A percentile compares a stretch with the other conserved stretches of the same genome.
These are phyloP conservation scores for Tiliacea citrago DNA, from an alignment of 2,888 invertebrate species.

Conservation along the genomic window DNA sequence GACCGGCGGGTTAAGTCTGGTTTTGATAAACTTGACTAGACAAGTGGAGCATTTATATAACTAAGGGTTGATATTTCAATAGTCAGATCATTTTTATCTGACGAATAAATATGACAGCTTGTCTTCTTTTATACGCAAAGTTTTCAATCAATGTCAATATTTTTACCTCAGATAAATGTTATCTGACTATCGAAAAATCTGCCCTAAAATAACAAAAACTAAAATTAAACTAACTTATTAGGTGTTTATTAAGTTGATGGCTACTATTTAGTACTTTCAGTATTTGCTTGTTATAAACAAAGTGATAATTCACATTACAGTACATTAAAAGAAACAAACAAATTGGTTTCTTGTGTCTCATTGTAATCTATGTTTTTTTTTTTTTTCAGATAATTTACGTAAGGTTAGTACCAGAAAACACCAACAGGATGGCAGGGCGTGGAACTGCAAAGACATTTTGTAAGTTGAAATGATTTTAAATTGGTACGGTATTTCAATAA, in stretches of 20 bases:
- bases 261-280: too few species aligned
- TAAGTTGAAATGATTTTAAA: not conserved
- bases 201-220: not conserved
- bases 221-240: not conserved
- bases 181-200: not conserved
- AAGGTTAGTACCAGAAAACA: not conserved
- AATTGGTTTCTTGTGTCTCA: not conserved
- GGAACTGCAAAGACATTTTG: not conserved
- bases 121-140: not conserved
- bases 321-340: not conserved
- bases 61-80: too few species aligned
- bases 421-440: not conserved
- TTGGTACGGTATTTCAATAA: not conserved
- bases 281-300: not conserved
- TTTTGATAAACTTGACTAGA: conserved; percentile 25
- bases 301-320: not conserved
- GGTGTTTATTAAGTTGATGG: not conserved
- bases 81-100: not conserved
- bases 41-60: not conserved
- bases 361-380: not conserved
- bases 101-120: not conserved
- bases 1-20: conserved; percentile 9
- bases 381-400: not conserved
- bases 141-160: not conserved
- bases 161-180: not conserved